Evolutionary conservation across 2,888 invertebrate species (phyloP), one percentile per base, ranked within the genome.

Genomic region (Adelognathus sp.): DNA sequence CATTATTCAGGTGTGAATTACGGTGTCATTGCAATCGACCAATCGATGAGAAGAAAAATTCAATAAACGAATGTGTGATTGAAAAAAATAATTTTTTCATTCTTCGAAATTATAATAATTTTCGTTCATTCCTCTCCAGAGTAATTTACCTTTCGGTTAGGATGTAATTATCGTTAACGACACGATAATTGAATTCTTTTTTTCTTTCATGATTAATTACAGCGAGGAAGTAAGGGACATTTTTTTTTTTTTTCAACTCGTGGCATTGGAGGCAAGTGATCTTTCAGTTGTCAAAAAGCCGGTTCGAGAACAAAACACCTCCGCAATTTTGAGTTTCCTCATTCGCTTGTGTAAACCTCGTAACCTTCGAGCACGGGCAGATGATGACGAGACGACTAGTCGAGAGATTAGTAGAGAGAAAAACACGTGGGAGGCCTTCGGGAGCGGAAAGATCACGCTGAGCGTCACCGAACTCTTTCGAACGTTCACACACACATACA

Each of bases 401-500:
- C 18, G 52, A 46, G 54, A 33, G 46, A 46, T n/a, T n/a, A n/a
- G n/a, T n/a, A 39, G 61, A 24, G 29, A 41, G 60, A 24, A 67
- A 72, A 63, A 60, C 64, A 78, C 78, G 78, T 74, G 74, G 74
- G 69, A 58, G 54, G 66, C 66, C 61, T 61, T 61, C 60, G 44
- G 16, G 44, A 63, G 41, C 50, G 27, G 44, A 50, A 39, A 56
- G 46, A 71, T 41, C 29, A 33, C 44, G 9, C 27, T 31, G 27
- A 31, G 63, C 50, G 29, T 61, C 52, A 52, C 41, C 27, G 39
- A 50, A 39, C 41, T 71, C 71, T 63, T 39, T 71, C 71, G 16
- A 39, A 33, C 44, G 46, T 27, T 41, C n/a, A 16, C 11, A 58
- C 11, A 14, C 14, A n/a, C n/a, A n/a, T n/a, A n/a, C n/a, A n/a